These are phyloP conservation scores for Oxyruncus cristatus DNA, from an alignment of 2,113 vertebrate genomes.

Conservation along the genomic window DNA sequence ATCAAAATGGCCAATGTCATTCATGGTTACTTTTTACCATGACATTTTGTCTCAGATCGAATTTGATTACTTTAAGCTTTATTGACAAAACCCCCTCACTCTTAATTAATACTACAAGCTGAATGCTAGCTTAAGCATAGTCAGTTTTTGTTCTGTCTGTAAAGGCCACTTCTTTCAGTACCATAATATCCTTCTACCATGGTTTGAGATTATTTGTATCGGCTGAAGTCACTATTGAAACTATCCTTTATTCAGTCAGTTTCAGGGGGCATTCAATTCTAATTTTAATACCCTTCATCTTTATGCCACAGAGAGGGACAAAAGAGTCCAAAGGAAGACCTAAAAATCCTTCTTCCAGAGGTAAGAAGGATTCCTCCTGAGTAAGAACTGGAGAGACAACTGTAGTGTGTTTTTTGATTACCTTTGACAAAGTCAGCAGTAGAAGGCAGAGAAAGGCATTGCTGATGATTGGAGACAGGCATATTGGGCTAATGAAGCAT, in stretches of 20 bases:
- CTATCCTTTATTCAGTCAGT: neutral
- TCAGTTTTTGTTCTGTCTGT: conserved; percentile 5
- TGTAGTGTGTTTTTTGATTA: neutral
- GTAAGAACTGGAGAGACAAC: neutral
- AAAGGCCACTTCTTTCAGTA: neutral
- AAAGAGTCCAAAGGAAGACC: neutral
- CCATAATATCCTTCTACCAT: neutral
- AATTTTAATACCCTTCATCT: neutral
- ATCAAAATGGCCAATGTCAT: conserved; percentile 1
- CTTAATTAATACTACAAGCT: conserved; percentile 21
- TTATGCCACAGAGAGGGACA: neutral
- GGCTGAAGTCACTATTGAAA: neutral
- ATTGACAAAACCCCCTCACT: conserved; percentile 43
- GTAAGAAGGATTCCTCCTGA: neutral
- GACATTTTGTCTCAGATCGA: conserved; percentile 46
- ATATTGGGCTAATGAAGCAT: neutral
- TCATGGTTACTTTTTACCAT: conserved; percentile 32
- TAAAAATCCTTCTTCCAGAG: neutral
- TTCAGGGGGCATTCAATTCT: neutral
- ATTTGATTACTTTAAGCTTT: conserved; percentile 60
- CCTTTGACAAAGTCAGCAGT: neutral
- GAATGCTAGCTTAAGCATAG: neutral
- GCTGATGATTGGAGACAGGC: neutral
- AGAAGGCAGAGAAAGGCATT: neutral
- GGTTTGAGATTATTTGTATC: neutral